phyloP scores from a whole-genome alignment of 2,797 vertebrate genomes.

The Lithobates sylvaticus region DNA sequence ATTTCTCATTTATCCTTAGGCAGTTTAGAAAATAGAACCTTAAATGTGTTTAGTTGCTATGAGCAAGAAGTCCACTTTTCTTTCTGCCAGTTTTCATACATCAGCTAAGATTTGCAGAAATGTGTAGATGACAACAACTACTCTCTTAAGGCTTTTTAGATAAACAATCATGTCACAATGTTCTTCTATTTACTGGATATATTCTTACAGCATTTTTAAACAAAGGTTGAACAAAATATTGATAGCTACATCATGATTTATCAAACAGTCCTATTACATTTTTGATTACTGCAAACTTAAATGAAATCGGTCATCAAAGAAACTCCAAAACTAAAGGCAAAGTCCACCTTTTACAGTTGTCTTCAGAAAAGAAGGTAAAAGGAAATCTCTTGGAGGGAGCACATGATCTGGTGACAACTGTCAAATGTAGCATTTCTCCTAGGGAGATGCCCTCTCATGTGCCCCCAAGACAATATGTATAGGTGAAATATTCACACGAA shows the following conservation, averaged over 20 bases:
- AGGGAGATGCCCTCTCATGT: too few species aligned
- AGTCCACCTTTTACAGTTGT: too few species aligned
- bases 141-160: conserved; percentile 1
- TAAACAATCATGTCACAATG: background rate
- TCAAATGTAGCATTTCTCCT: too few species aligned
- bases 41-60: background rate
- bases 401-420: too few species aligned
- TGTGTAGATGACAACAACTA: background rate
- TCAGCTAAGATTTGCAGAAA: background rate
- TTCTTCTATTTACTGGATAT: background rate
- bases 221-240: background rate
- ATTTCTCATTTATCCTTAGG: background rate
- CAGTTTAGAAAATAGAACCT: background rate
- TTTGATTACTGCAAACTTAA: background rate
- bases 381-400: too few species aligned
- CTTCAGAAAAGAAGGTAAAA: too few species aligned
- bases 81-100: background rate
- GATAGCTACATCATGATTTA: background rate
- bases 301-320: background rate
- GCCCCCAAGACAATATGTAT: too few species aligned
- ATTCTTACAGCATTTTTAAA: background rate
- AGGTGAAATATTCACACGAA: too few species aligned
- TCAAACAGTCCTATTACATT: too few species aligned
- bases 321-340: too few species aligned
- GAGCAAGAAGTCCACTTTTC: background rate